Base-by-base conservation (phyloP, 2,113 vertebrate genomes). In the Psammodynastes pulverulentus region DNA sequence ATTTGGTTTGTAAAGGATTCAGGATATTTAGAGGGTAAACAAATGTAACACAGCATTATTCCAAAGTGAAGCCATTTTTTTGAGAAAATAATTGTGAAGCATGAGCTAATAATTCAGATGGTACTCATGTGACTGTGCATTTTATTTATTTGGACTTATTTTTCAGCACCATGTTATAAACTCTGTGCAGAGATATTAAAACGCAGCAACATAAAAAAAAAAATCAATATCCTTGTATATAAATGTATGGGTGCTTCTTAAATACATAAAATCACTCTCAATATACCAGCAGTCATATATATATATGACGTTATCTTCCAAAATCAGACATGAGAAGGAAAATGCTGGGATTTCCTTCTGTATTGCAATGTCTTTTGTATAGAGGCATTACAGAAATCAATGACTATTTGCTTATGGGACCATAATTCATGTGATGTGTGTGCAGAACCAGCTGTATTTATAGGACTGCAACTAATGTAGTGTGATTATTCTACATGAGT, bases 381-480 rank as follows among this genome's bases (percentile, higher is more conserved):
- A 58, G 93, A 94, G 53, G 49, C 62, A 19, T 90, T 90, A 92
- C 21, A n/a, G 93, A 51, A 92, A 93, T 93, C 93, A 34, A 2
- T n/a, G 48, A 3, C 88, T 90, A 84, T 95, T 95, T 97, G 92
- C 95, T 96, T 97, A 94, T 95, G 92, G 94, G 94, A 90, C 95
- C 90, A 94, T 92, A 94, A 96, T 95, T 96, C 96, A 96, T 95
- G 95, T 94, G 90, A 92, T 93, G 91, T 96, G 93, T 92, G 94
- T 94, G 79, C 39, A 95, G 94, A 96, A 95, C 91, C 87, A 49
- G 95, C 93, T 96, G 96, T 95, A 91, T 95, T 95, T 96, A 94
- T 92, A 93, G 95, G 94, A 93, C 94, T 92, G 95, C 95, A 95
- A 89, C 95, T 96, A 97, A 97, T 95, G 95, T 94, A 92, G 92